Percentiles rank a stretch among this genome's conserved stretches.
Conservation (phyloP, 2,113 vertebrate genomes). For the Pavo muticus region DNA sequence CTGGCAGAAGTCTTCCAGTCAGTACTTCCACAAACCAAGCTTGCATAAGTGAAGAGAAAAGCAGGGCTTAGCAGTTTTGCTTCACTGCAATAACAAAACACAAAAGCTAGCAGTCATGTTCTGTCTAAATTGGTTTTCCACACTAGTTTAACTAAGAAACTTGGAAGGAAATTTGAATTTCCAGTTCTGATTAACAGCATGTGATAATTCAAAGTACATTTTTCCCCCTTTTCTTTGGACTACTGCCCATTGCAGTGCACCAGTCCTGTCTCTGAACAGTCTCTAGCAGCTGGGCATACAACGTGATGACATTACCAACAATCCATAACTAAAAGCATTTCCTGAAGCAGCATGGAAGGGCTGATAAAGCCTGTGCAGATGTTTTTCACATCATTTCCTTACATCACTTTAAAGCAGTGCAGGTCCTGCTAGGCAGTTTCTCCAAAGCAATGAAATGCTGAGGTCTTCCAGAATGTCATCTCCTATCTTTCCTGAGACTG, state of each 20-base stretch:
- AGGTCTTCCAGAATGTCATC: neutral
- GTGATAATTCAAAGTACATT: accelerated
- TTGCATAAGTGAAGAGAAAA: neutral
- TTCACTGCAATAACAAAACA: neutral
- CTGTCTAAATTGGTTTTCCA: neutral
- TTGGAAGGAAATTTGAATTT: neutral
- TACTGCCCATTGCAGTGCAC: neutral
- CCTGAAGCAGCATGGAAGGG: neutral
- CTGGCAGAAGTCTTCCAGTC: neutral
- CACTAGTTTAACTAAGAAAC: neutral
- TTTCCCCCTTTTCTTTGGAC: neutral
- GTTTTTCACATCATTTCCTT: neutral
- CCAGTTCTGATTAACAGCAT: neutral
- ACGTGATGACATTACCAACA: neutral
- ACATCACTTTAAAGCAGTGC: accelerated
- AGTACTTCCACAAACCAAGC: neutral
- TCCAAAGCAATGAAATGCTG: neutral
- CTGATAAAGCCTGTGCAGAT: no score
- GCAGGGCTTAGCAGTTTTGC: neutral
- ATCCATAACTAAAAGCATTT: neutral
- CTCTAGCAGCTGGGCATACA: neutral
- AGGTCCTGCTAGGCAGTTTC: neutral
- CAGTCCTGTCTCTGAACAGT: neutral
- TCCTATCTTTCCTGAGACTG: neutral
- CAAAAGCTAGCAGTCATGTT: neutral